These are phyloP conservation scores for Piaya cayana DNA, from an alignment of 2,113 vertebrate species.

Conservation along the genomic window DNA sequence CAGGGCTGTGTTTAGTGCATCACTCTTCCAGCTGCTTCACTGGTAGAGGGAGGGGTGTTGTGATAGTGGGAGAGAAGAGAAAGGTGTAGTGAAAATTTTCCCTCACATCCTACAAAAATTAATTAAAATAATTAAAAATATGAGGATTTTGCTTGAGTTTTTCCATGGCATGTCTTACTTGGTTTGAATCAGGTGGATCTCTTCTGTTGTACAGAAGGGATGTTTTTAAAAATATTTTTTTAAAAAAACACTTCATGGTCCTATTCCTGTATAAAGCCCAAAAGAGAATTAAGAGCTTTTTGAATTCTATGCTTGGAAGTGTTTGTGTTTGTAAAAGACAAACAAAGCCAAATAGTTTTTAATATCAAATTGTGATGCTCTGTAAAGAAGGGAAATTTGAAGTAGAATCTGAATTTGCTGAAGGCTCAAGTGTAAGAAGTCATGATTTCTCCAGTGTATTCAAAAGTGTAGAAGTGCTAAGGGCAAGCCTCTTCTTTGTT, in stretches of 20 bases:
- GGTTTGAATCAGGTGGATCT: neutral
- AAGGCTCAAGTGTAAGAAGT: neutral
- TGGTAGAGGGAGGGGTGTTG: constrained; percentile 31
- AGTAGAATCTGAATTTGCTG: neutral
- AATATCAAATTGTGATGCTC: neutral
- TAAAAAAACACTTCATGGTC: neutral
- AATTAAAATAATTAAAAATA: neutral
- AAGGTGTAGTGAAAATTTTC: neutral
- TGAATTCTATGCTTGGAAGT: neutral
- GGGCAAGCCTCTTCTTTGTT: neutral
- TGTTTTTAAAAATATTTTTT: neutral
- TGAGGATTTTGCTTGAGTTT: neutral
- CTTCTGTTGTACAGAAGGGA: neutral
- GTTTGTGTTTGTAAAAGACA: neutral
- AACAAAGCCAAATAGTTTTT: neutral
- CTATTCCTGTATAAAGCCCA: neutral
- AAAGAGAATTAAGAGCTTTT: neutral
- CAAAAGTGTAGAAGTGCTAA: neutral
- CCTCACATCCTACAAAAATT: neutral
- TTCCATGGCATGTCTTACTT: neutral
- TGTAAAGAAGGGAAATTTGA: neutral
- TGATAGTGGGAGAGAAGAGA: constrained; percentile 22
- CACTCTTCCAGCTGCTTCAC: constrained; percentile 27
- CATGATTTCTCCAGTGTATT: neutral
- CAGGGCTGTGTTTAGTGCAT: constrained; percentile 37